Conservation (phyloP, 2,113 vertebrate species). For the Puma concolor region DNA sequence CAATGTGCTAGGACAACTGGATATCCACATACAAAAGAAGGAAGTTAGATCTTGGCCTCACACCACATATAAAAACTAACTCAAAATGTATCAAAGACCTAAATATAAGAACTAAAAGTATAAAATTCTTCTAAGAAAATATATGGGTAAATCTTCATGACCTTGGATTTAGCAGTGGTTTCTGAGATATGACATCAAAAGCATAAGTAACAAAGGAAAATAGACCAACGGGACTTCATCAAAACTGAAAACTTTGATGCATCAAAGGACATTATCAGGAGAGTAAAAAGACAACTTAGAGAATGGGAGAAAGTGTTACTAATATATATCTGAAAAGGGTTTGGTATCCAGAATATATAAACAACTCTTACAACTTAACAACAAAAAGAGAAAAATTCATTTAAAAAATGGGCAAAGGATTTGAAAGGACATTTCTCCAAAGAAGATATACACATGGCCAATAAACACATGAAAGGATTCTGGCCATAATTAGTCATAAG, state of each 20-base stretch:
- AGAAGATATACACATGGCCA: neutral
- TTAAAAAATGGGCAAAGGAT: neutral
- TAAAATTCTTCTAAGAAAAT: neutral
- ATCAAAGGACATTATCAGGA: neutral
- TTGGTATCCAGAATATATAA: neutral
- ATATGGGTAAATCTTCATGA: neutral
- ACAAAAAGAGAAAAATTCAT: neutral
- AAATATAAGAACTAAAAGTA: neutral
- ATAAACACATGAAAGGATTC: neutral
- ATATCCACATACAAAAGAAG: neutral
- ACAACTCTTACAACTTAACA: neutral
- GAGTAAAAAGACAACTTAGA: neutral
- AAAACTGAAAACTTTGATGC: neutral
- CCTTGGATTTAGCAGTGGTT: neutral
- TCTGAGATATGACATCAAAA: neutral
- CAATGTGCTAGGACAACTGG: neutral
- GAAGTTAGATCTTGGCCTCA: neutral
- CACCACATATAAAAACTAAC: neutral
- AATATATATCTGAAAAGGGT: neutral
- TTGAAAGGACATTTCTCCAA: neutral
- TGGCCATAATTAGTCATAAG: neutral
- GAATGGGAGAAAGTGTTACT: neutral
- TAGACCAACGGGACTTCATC: neutral
- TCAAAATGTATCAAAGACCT: neutral
- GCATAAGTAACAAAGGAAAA: neutral